A percentile compares a stretch with the other conserved stretches of the same genome.
Evolutionary conservation across 2,888 invertebrate genomes (phyloP).

Genomic region (Megaustenia siamemsis): DNA sequence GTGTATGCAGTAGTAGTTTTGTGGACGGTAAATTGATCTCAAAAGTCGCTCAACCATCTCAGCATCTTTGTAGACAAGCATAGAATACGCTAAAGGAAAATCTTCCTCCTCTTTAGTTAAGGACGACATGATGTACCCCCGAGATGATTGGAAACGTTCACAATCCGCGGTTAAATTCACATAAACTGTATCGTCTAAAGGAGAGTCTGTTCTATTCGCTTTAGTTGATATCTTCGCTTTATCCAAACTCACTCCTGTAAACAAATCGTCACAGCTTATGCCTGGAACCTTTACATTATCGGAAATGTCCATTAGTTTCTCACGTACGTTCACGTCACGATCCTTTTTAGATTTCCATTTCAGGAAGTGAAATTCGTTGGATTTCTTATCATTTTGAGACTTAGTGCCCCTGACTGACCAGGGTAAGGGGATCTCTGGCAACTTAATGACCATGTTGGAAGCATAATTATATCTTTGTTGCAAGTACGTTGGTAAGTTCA

Average conservation of each 20-base stretch:
- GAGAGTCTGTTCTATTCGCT: not conserved
- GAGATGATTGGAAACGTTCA: constrained; percentile 48
- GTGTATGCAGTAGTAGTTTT: constrained; percentile 77
- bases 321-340: not conserved
- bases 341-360: too few species aligned
- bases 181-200: not conserved
- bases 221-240: not conserved
- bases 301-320: not conserved
- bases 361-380: too few species aligned
- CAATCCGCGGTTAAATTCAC: constrained; percentile 55
- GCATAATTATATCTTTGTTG: too few species aligned
- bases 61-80: constrained; percentile 68
- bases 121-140: constrained; percentile 38
- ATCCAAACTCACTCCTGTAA: not conserved
- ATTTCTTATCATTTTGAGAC: too few species aligned
- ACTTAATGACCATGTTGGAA: too few species aligned
- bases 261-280: not conserved
- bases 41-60: constrained; percentile 65
- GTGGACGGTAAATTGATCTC: constrained; percentile 73
- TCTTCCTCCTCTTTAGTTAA: constrained; percentile 60
- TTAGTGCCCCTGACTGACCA: too few species aligned
- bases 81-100: constrained; percentile 70
- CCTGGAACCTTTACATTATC: not conserved
- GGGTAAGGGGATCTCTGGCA: too few species aligned
- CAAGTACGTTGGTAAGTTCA: too few species aligned